Percentiles rank a stretch among this genome's conserved stretches.
Conservation (phyloP, 2,797 vertebrate species). For the Scomberomorus guttatus region DNA sequence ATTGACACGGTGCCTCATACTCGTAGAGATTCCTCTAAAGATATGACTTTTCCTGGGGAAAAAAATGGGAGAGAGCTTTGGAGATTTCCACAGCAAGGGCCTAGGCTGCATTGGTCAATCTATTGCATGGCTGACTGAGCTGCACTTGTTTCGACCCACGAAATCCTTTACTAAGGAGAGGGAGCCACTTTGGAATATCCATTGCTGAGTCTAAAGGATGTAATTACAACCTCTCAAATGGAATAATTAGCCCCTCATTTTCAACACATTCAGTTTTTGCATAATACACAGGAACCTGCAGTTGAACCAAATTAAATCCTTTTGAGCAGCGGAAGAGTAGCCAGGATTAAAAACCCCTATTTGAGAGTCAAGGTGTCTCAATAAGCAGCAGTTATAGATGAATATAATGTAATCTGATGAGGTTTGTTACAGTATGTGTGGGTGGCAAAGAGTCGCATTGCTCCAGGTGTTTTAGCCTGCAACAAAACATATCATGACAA, state of each 20-base stretch:
- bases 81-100: slow-evolving; percentile 63
- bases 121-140: slow-evolving; percentile 51
- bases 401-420: slow-evolving; percentile 50
- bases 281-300: slow-evolving; percentile 73
- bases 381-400: slow-evolving; percentile 51
- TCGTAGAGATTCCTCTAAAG: background rate
- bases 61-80: slow-evolving; percentile 21
- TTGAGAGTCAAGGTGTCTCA: slow-evolving; percentile 61
- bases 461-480: background rate
- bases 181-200: slow-evolving; percentile 72
- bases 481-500: slow-evolving; percentile 2
- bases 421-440: slow-evolving; percentile 21
- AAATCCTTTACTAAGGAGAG: slow-evolving; percentile 68
- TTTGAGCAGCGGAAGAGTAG: slow-evolving; percentile 58
- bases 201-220: slow-evolving; percentile 75
- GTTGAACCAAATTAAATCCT: slow-evolving; percentile 78
- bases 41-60: slow-evolving; percentile 31
- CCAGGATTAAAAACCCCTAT: slow-evolving; percentile 64
- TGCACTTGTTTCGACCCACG: slow-evolving; percentile 55
- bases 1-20: background rate
- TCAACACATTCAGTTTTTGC: slow-evolving; percentile 72
- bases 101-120: slow-evolving; percentile 56
- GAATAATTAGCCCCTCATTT: slow-evolving; percentile 80
- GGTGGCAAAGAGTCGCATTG: background rate
- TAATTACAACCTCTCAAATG: slow-evolving; percentile 82